A percentile compares a stretch with the other conserved stretches of the same genome.
phyloP scores from a whole-genome alignment of 2,797 vertebrate genomes.

The Mallotus villosus region DNA sequence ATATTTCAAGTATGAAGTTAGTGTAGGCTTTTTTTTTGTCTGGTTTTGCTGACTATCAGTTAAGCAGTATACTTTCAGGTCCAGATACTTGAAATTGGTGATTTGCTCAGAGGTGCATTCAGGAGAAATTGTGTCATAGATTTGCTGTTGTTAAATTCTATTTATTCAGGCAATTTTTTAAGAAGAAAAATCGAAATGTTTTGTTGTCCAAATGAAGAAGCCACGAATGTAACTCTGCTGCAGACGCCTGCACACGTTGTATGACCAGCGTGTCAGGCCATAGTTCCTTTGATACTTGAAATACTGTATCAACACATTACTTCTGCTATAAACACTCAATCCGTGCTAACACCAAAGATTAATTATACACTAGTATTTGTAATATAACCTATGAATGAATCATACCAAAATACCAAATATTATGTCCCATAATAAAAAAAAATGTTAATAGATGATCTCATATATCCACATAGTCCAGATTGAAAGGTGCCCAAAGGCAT shows the following conservation, averaged over 20 bases:
- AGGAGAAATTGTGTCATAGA: constrained; percentile 6
- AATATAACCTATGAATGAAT: constrained; percentile 10
- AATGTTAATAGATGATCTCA: background rate
- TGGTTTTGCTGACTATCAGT: background rate
- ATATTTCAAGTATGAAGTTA: background rate
- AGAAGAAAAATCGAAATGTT: constrained; percentile 37
- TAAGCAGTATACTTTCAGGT: constrained; percentile 27
- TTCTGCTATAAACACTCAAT: constrained; percentile 36
- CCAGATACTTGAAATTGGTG: constrained; percentile 29
- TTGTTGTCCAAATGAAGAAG: constrained; percentile 48
- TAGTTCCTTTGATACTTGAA: constrained; percentile 61
- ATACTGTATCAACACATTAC: constrained; percentile 25
- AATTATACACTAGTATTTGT: constrained; percentile 6
- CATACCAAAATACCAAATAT: constrained; percentile 25
- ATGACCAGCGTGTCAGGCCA: constrained; percentile 21
- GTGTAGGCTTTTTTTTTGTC: too few relatives aligned
- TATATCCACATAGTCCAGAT: background rate
- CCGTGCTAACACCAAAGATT: constrained; percentile 62
- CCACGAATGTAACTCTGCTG: background rate
- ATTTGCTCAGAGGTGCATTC: constrained; percentile 4
- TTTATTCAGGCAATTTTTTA: constrained; percentile 45
- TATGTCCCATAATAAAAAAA: constrained; percentile 18
- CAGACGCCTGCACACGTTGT: constrained; percentile 20
- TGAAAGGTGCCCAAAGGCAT: background rate
- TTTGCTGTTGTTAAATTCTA: constrained; percentile 37